phyloP scores from a whole-genome alignment of 23 tunicate genomes.

The Diplosoma virens region DNA sequence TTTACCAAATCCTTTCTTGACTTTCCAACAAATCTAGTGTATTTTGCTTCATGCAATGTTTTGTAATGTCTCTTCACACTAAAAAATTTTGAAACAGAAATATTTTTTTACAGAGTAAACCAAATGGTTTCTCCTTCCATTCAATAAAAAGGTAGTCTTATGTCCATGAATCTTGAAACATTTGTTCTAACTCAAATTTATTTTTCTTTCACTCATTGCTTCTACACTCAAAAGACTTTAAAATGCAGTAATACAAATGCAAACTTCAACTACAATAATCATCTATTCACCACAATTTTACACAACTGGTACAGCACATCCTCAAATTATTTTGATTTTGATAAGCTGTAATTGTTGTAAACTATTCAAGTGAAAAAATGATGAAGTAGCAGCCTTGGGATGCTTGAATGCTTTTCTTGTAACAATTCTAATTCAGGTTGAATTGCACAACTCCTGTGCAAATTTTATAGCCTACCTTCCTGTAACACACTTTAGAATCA shows the following conservation, averaged over 20 bases:
- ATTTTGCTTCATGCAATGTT: not conserved
- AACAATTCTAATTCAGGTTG: not conserved
- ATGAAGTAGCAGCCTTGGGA: not conserved
- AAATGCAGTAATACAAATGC: not conserved
- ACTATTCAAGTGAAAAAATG: not conserved
- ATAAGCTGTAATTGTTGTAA: not conserved
- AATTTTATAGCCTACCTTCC: not conserved
- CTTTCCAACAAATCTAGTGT: not conserved
- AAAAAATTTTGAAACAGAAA: not conserved
- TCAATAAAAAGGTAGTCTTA: not conserved
- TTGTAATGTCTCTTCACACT: not conserved
- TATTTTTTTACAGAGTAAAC: not conserved
- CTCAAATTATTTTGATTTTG: not conserved
- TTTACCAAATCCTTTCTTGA: not conserved
- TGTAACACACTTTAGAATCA: not conserved
- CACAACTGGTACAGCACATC: not conserved
- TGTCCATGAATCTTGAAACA: not conserved
- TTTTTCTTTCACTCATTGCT: too few species aligned
- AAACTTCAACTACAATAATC: not conserved
- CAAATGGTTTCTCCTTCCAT: not conserved
- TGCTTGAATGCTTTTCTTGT: not conserved
- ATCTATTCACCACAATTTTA: not conserved
- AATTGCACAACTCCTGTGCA: not conserved
- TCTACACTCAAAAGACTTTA: not conserved
- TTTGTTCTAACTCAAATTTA: not conserved